Base-by-base conservation (phyloP, 2,113 vertebrate species). In the Xyliphius kryptos region DNA sequence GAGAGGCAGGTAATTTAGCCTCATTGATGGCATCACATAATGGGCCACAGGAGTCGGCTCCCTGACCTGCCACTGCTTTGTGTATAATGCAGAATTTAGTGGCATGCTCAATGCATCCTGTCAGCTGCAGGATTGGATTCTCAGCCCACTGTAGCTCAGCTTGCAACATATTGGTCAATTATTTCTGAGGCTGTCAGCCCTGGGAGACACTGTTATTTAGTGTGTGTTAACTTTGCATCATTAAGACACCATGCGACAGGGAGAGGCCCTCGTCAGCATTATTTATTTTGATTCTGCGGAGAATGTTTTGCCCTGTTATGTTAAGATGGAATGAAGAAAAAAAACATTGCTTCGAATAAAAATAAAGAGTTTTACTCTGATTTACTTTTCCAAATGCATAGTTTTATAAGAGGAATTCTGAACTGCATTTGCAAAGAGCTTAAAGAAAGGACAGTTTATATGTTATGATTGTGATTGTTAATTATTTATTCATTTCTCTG, bases 111-210 rank as follows among this genome's bases (percentile, higher is more conserved):
- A 88, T 86, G 82, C 83, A 79, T 83, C 84, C 81, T 88, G 85
- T 88, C 85, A 86, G 82, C 80, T 75, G 76, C 77, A 75, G 81
- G 84, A 85, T 86, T 87, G 87, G 85, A 87, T 87, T 86, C 83
- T 87, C 81, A 82, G 78, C 83, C 82, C 81, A 73, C 80, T 80
- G 84, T 75, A 80, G 85, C 84, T 86, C 82, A 75, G 83, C 86
- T 80, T 72, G 82, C 81, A 88, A 83, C 85, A 78, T 62, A 81
- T 81, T 85, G 86, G 86, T 89, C 87, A 89, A 88, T 89, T 89
- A 88, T 86, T 89, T 88, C 82, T 86, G 81, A 87, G 74, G 83
- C 85, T 86, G 86, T 87, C 86, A 85, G 75, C 75, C 76, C 72
- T 62, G 76, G 79, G 76, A 85, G 85, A 79, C 80, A 70, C 83